These are phyloP conservation scores for Trogon surrucura DNA, from an alignment of 2,113 vertebrate genomes.

Conservation along the genomic window DNA sequence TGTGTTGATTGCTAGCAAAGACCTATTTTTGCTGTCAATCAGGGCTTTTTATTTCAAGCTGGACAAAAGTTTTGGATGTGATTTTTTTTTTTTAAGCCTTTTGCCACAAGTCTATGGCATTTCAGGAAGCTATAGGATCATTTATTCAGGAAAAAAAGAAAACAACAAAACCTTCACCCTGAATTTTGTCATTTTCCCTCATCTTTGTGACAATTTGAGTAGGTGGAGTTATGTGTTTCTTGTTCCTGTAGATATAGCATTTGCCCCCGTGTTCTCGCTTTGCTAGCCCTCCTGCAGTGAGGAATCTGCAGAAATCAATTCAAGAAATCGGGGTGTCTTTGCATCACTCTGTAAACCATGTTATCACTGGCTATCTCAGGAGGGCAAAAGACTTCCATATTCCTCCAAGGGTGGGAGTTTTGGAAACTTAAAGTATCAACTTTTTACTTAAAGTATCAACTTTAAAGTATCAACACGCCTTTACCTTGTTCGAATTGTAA, in stretches of 20 bases:
- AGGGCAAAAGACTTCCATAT: neutral
- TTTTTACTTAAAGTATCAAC: fast-evolving
- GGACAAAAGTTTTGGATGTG: constrained; percentile 20
- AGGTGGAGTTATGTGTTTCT: neutral
- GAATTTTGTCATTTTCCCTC: neutral
- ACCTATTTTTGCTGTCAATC: constrained; percentile 47
- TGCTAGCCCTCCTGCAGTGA: neutral
- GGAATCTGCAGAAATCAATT: neutral
- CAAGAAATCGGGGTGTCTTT: neutral
- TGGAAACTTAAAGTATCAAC: fast-evolving
- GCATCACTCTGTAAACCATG: neutral
- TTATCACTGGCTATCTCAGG: neutral
- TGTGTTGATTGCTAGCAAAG: constrained; percentile 35
- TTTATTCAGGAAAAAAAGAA: neutral
- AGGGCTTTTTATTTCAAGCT: constrained; percentile 42
- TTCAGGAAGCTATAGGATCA: neutral
- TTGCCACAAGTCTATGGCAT: neutral
- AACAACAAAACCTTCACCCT: neutral
- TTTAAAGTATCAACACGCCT: fast-evolving
- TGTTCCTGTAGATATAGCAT: neutral
- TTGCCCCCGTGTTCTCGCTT: fast-evolving
- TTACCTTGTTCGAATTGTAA: neutral
- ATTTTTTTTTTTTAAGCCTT: neutral
- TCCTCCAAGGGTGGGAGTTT: neutral
- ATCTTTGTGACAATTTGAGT: neutral